These are phyloP conservation scores for Trachurus trachurus DNA, from an alignment of 2,797 vertebrate genomes.

Conservation along the genomic window DNA sequence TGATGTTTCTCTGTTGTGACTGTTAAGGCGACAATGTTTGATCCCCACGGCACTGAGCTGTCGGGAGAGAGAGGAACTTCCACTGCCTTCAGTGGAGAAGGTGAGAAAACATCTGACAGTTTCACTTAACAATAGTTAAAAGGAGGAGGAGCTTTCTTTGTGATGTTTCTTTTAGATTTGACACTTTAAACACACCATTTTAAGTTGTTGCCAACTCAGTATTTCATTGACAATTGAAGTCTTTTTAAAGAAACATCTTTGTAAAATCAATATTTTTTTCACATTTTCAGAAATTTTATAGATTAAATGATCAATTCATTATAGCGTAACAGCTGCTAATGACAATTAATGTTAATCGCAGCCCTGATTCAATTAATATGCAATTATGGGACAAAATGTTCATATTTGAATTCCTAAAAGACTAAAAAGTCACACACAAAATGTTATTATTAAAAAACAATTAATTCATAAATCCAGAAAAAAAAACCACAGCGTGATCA, in stretches of 20 bases:
- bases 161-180: not conserved
- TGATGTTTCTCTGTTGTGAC: constrained; percentile 55
- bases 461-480: no score
- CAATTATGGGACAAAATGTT: not conserved
- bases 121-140: not conserved
- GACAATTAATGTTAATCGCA: not conserved
- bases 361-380: not conserved
- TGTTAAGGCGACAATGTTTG: constrained; percentile 94
- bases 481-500: not conserved
- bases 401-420: not conserved
- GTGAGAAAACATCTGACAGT: constrained; percentile 73
- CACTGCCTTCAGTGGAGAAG: constrained; percentile 93
- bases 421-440: no score
- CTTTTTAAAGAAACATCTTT: not conserved
- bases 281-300: not conserved
- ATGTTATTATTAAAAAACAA: not conserved
- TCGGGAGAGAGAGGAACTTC: constrained; percentile 92
- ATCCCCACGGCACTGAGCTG: constrained; percentile 88
- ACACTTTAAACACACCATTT: not conserved
- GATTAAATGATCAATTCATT: not conserved
- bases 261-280: not conserved
- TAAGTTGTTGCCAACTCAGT: not conserved
- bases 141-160: not conserved
- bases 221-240: not conserved
- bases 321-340: not conserved